Conservation (phyloP, 1,140 invertebrate genomes). For the Lordiphosa stackelbergi region DNA sequence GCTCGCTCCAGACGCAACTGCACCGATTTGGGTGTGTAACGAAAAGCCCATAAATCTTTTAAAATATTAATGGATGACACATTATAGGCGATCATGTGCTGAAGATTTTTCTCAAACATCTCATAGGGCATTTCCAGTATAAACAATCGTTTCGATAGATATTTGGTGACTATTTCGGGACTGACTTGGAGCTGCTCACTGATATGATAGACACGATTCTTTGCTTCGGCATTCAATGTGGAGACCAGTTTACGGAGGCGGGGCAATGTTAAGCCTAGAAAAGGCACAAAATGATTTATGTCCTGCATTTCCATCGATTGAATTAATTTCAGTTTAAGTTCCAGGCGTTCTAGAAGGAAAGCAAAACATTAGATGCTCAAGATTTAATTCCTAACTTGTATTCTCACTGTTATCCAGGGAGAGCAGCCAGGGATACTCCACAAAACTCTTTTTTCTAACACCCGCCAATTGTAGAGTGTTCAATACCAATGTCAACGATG, state of each 20-base stretch:
- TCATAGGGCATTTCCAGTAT: conserved; percentile 73
- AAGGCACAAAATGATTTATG: conserved; percentile 71
- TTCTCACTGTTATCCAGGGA: conserved; percentile 51
- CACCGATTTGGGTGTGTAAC: conserved; percentile 75
- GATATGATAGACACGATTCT: conserved; percentile 74
- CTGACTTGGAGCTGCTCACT: conserved; percentile 55
- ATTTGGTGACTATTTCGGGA: conserved; percentile 63
- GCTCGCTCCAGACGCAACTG: conserved; percentile 73
- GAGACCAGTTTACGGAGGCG: conserved; percentile 52
- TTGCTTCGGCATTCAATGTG: conserved; percentile 44
- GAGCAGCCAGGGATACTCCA: conserved; percentile 70
- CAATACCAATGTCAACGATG: conserved; percentile 24
- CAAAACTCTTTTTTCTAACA: conserved; percentile 49
- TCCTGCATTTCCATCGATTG: conserved; percentile 47
- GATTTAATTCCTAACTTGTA: background rate
- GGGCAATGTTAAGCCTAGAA: conserved; percentile 53
- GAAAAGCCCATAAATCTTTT: conserved; percentile 79
- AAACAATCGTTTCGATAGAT: conserved; percentile 65
- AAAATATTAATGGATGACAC: conserved; percentile 77
- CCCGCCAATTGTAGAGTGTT: conserved; percentile 51
- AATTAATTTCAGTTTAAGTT: conserved; percentile 46
- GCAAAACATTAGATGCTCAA: background rate
- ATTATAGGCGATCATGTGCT: conserved; percentile 74
- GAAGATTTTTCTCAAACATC: conserved; percentile 68
- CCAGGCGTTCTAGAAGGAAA: conserved; percentile 32